Percentiles rank a stretch among this genome's conserved stretches.
Evolutionary conservation across 30 jellyfish, hydroid and myxozoan species (phyloP).

Genomic region (Aurelia coerulea): DNA sequence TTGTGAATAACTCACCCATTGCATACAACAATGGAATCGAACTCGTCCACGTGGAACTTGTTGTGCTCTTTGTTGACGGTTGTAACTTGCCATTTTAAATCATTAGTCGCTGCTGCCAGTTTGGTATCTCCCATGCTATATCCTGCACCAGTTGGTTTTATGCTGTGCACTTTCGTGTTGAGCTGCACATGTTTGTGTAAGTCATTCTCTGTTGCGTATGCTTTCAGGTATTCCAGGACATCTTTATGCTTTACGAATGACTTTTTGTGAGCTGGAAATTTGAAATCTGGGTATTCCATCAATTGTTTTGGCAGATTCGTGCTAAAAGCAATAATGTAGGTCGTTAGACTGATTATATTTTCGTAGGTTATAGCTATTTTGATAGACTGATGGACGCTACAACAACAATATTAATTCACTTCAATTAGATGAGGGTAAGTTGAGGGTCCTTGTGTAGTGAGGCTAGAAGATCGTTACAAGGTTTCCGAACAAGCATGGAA

Average conservation of each 20-base stretch:
- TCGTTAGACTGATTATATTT: not conserved
- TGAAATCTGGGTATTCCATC: constrained; percentile 83
- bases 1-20: constrained; percentile 67
- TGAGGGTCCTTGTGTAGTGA: no score
- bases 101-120: not conserved
- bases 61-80: constrained; percentile 2
- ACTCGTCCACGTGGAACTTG: constrained; percentile 6
- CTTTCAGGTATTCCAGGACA: constrained; percentile 56
- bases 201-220: constrained; percentile 39
- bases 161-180: constrained; percentile 39
- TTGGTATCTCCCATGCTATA: no score
- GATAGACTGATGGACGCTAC: no score
- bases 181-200: constrained; percentile 23
- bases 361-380: not conserved
- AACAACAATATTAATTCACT: no score
- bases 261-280: constrained; percentile 49
- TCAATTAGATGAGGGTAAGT: no score
- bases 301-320: constrained; percentile 83
- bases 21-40: constrained; percentile 82
- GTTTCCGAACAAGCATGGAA: no score
- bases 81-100: constrained; percentile 37
- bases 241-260: constrained; percentile 66
- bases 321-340: constrained; percentile 19
- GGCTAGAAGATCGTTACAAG: no score
- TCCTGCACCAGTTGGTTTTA: constrained; percentile 26